A percentile compares a stretch with the other conserved stretches of the same genome.
Evolutionary conservation across 1,140 invertebrate species (phyloP).

Genomic region (Drosophila takahashii): DNA sequence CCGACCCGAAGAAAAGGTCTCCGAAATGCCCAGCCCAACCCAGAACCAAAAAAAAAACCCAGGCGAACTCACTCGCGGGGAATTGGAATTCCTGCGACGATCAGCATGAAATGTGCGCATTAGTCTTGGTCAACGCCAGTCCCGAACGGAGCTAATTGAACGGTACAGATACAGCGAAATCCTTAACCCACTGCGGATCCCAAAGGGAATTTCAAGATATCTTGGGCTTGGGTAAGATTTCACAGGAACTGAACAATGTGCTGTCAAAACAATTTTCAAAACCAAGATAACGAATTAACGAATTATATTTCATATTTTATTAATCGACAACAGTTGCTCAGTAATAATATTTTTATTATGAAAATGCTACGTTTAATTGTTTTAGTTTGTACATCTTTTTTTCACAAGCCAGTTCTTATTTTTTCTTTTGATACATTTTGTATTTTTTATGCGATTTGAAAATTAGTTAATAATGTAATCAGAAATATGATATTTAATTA

Average conservation of each 20-base stretch:
- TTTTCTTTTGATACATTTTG: no score
- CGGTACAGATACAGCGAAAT: constrained; percentile 11
- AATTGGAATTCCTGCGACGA: constrained; percentile 55
- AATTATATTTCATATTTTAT: no score
- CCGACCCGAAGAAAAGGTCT: constrained; percentile 34
- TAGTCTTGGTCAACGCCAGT: constrained; percentile 55
- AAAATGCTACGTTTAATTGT: no score
- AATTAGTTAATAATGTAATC: no score
- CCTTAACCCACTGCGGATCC: constrained; percentile 23
- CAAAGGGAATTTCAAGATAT: background rate
- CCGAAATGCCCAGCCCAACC: constrained; percentile 16
- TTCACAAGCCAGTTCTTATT: no score
- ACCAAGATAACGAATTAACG: no score
- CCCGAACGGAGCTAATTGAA: constrained; percentile 43
- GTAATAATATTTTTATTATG: no score
- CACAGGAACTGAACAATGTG: background rate
- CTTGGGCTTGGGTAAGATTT: background rate
- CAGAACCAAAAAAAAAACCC: constrained; percentile 6
- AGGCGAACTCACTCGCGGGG: constrained; percentile 10
- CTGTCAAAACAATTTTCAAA: background rate
- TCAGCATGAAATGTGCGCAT: constrained; percentile 62
- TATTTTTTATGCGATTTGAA: no score
- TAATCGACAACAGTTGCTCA: no score
- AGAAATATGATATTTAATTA: no score
- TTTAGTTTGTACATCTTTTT: no score